Conservation (phyloP, 2,113 vertebrate species). For the Heterochromis multidens region DNA sequence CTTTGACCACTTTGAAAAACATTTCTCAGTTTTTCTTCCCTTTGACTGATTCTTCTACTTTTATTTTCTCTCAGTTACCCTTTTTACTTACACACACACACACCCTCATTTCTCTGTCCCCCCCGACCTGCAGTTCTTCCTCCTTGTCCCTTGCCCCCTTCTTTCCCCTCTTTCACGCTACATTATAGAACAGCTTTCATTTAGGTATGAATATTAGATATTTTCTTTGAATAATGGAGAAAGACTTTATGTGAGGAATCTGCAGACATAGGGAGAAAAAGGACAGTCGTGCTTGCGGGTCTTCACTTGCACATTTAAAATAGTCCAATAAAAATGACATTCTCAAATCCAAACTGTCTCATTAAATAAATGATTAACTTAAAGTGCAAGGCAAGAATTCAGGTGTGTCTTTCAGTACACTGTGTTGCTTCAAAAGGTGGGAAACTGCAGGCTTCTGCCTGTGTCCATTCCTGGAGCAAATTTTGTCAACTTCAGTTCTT, state of each 20-base stretch:
- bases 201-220: constrained; percentile 76
- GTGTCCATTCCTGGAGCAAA: neutral
- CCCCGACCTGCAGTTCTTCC: constrained; percentile 1
- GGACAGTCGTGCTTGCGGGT: constrained; percentile 24
- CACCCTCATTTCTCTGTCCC: neutral
- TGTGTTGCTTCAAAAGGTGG: neutral
- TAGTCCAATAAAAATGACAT: constrained; percentile 66
- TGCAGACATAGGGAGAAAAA: constrained; percentile 56
- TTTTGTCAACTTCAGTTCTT: neutral
- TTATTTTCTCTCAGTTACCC: neutral
- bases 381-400: constrained; percentile 43
- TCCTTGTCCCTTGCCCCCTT: constrained; percentile 39
- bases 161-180: constrained; percentile 49
- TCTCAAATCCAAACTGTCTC: constrained; percentile 53
- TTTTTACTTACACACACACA: neutral
- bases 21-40: neutral
- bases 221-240: constrained; percentile 65
- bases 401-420: neutral
- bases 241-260: constrained; percentile 57
- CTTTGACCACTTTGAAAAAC: neutral
- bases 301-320: constrained; percentile 55
- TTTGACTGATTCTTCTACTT: neutral
- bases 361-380: constrained; percentile 67
- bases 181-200: constrained; percentile 74
- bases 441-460: neutral